A percentile compares a stretch with the other conserved stretches of the same genome.
Conservation (phyloP, 1,140 invertebrate species). For the Papilio helenus region DNA sequence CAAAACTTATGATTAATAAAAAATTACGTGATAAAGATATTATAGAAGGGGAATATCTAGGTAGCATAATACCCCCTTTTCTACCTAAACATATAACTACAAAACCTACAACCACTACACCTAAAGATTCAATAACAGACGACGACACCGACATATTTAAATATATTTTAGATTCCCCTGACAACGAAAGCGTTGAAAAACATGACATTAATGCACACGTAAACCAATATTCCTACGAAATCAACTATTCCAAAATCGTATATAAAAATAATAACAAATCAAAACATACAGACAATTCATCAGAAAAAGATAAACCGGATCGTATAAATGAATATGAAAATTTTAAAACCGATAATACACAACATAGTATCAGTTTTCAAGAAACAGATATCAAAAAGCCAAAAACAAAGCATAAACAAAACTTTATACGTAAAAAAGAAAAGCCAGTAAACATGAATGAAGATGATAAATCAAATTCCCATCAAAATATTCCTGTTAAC, state of each 20-base stretch:
- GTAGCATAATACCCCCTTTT: constrained; percentile 10
- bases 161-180: constrained; percentile 22
- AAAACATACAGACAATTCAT: background rate
- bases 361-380: background rate
- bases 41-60: constrained; percentile 19
- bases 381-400: background rate
- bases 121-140: background rate
- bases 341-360: constrained; percentile 15
- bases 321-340: background rate
- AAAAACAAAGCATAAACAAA: background rate
- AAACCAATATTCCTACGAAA: constrained; percentile 32
- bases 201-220: constrained; percentile 30
- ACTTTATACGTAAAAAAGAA: background rate
- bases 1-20: constrained; percentile 5
- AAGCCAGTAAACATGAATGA: background rate
- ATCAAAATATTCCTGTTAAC: background rate
- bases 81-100: constrained; percentile 15
- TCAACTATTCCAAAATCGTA: constrained; percentile 25
- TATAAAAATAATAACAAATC: constrained; percentile 21
- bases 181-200: constrained; percentile 21
- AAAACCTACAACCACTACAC: background rate
- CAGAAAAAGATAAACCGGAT: constrained; percentile 8
- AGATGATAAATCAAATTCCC: background rate
- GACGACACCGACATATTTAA: constrained; percentile 30
- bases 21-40: constrained; percentile 12